A percentile compares a stretch with the other conserved stretches of the same genome.
phyloP scores from a whole-genome alignment of 2,113 vertebrate genomes.

The Pogona vitticeps region DNA sequence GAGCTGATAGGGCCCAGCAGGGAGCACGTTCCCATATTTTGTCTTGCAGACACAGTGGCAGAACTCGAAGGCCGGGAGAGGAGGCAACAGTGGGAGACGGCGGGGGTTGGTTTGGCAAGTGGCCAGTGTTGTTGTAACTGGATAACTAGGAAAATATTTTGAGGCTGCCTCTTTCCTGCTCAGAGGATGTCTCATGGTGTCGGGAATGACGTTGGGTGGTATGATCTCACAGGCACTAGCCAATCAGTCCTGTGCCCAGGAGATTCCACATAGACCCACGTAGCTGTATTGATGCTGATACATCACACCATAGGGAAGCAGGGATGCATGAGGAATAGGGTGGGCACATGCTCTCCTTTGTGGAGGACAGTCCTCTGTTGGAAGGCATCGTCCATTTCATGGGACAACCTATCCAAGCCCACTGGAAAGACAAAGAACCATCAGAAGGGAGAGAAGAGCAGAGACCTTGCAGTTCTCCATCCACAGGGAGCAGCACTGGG shows the following conservation, averaged over 20 bases:
- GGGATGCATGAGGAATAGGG: background rate
- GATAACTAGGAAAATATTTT: conserved; percentile 14
- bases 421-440: no score
- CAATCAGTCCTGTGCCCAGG: no score
- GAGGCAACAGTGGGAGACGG: conserved; percentile 13
- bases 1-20: conserved; percentile 54
- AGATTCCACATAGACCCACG: background rate
- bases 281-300: background rate
- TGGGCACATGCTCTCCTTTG: background rate
- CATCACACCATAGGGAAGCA: background rate
- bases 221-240: no score
- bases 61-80: conserved; percentile 49
- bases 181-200: background rate
- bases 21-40: conserved; percentile 51
- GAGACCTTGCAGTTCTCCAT: no score
- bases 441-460: no score
- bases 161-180: conserved; percentile 4
- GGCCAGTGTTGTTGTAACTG: background rate
- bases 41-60: conserved; percentile 39
- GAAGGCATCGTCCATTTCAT: no score
- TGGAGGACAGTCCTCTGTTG: no score
- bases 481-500: no score
- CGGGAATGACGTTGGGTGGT: background rate
- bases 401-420: no score
- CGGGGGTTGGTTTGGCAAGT: background rate